phyloP scores from a whole-genome alignment of 2,113 vertebrate genomes.

The Athene noctua region DNA sequence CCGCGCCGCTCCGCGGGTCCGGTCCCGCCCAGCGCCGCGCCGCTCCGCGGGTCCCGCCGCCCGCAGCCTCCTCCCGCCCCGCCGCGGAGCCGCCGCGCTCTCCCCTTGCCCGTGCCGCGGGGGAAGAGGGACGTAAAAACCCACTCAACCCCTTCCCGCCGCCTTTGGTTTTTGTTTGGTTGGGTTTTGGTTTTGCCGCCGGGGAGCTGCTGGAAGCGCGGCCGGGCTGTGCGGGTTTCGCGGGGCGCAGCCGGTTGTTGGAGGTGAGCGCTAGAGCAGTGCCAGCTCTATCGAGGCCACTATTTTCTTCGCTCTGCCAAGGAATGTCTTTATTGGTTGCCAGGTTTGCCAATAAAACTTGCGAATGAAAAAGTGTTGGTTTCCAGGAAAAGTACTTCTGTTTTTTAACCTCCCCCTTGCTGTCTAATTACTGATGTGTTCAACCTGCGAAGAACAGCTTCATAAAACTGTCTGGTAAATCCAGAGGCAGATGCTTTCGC shows the following conservation, averaged over 20 bases:
- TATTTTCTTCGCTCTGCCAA: conserved; percentile 25
- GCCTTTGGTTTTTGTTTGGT: too few species aligned
- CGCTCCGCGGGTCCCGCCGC: neutral
- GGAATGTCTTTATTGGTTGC: conserved; percentile 44
- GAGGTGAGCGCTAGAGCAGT: neutral
- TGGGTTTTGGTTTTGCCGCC: neutral
- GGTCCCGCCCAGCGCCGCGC: neutral
- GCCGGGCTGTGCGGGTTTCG: neutral
- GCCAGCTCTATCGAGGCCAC: neutral
- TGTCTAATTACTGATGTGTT: conserved; percentile 27
- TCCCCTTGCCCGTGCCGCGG: neutral
- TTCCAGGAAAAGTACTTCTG: conserved; percentile 71
- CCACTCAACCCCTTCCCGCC: neutral
- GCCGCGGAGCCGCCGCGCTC: too few species aligned
- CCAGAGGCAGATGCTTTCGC: neutral
- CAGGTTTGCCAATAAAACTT: conserved; percentile 63
- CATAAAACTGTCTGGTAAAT: neutral
- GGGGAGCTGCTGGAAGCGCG: neutral
- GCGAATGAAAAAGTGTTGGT: conserved; percentile 39
- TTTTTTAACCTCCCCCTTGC: conserved; percentile 50
- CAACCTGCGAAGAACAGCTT: neutral
- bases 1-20: neutral
- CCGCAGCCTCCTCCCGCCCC: neutral
- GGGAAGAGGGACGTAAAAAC: accelerated
- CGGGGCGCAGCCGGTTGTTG: neutral